These are phyloP conservation scores for Chionis minor DNA, from an alignment of 2,113 vertebrate genomes.

Conservation along the genomic window DNA sequence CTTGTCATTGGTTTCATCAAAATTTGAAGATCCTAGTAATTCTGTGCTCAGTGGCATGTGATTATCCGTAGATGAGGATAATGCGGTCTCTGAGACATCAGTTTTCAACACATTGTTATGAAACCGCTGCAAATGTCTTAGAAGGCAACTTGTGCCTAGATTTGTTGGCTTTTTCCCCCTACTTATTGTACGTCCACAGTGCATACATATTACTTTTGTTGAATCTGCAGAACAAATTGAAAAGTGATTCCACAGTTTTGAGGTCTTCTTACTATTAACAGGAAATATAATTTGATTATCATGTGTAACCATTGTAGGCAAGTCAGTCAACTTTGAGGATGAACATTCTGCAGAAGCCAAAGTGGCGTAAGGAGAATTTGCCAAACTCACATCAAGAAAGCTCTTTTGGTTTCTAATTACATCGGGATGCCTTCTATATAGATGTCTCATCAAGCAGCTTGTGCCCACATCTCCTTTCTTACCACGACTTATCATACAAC, in stretches of 20 bases:
- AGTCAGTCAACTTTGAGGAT: constrained; percentile 76
- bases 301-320: constrained; percentile 65
- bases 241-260: constrained; percentile 98
- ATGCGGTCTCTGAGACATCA: constrained; percentile 81
- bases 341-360: constrained; percentile 80
- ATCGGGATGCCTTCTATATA: constrained; percentile 88
- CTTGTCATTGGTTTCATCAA: constrained; percentile 79
- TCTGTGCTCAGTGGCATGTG: constrained; percentile 75
- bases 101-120: constrained; percentile 87
- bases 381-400: constrained; percentile 71
- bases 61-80: constrained; percentile 72
- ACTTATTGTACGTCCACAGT: constrained; percentile 97
- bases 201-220: constrained; percentile 95
- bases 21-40: constrained; percentile 74
- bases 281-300: constrained; percentile 80
- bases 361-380: constrained; percentile 79
- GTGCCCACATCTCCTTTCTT: constrained; percentile 93
- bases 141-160: constrained; percentile 93
- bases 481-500: constrained; percentile 90
- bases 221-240: constrained; percentile 91
- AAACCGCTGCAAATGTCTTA: constrained; percentile 94
- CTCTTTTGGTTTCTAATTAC: constrained; percentile 87
- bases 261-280: constrained; percentile 93
- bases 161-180: constrained; percentile 96
- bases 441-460: constrained; percentile 93